phyloP scores from a whole-genome alignment of 2,113 vertebrate species.

The Otocyon megalotis region DNA sequence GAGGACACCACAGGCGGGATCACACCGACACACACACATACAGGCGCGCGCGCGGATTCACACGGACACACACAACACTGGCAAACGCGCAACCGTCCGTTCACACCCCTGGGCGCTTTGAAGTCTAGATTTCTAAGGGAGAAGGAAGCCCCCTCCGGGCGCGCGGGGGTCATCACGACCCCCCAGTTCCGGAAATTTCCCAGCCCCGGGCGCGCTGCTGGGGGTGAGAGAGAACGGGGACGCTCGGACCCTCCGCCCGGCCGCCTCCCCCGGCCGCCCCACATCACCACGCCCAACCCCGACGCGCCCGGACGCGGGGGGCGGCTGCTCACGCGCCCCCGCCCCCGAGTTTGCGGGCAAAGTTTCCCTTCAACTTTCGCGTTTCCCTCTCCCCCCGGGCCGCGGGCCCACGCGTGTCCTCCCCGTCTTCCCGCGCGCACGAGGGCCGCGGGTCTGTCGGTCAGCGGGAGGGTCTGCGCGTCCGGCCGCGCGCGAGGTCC shows the following conservation, averaged over 20 bases:
- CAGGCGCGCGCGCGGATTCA: constrained; percentile 22
- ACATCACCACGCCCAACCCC: constrained; percentile 77
- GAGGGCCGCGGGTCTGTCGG: constrained; percentile 51
- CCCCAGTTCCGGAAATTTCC: constrained; percentile 72
- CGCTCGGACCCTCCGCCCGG: not conserved
- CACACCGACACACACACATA: constrained; percentile 8
- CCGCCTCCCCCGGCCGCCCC: constrained; percentile 59
- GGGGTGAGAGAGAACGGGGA: constrained; percentile 1
- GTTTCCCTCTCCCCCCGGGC: not conserved
- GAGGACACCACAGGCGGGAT: constrained; percentile 57
- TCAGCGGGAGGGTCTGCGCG: constrained; percentile 40
- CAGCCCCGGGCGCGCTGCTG: constrained; percentile 48
- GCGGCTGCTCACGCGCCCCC: constrained; percentile 59
- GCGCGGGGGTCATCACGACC: constrained; percentile 39
- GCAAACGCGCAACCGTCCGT: constrained; percentile 58
- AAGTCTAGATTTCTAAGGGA: constrained; percentile 60
- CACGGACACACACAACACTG: constrained; percentile 45
- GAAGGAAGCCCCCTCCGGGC: constrained; percentile 52
- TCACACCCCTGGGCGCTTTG: constrained; percentile 71
- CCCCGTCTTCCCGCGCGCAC: constrained; percentile 58
- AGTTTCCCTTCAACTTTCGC: constrained; percentile 81
- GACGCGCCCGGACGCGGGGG: constrained; percentile 69
- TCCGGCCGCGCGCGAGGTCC: constrained; percentile 53
- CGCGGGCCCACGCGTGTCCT: constrained; percentile 65
- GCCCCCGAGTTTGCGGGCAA: constrained; percentile 75